Evolutionary conservation across 2,797 vertebrate species (phyloP).

Genomic region (Babyrousa celebensis): DNA sequence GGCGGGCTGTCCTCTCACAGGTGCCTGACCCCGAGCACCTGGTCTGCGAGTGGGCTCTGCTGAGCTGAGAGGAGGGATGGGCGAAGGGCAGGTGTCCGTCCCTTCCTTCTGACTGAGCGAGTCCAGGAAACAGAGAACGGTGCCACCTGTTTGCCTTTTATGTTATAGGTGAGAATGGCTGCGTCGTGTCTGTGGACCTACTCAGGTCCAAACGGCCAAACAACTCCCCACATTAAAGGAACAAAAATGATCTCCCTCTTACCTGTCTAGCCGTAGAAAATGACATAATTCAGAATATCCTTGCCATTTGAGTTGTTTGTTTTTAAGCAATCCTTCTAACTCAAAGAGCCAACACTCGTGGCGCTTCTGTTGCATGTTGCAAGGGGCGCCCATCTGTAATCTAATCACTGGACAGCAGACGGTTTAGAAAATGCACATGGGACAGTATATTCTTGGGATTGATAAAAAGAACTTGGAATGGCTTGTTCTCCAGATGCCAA

Average conservation of each 20-base stretch:
- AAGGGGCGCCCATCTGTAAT: not conserved
- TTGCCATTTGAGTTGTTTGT: not conserved
- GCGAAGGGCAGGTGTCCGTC: fast-evolving
- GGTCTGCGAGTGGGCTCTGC: fast-evolving
- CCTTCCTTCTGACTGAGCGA: fast-evolving
- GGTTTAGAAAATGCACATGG: not conserved
- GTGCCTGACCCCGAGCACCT: fast-evolving
- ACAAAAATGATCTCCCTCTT: not conserved
- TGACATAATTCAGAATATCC: too few species aligned
- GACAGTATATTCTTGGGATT: not conserved
- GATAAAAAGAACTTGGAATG: not conserved
- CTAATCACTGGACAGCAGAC: not conserved
- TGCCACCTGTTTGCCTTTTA: fast-evolving
- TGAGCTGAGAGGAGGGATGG: fast-evolving
- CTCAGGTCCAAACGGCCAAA: not conserved
- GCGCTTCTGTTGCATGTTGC: not conserved
- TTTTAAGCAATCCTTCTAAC: not conserved
- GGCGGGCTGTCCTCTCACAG: fast-evolving
- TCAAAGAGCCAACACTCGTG: not conserved
- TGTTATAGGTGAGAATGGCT: not conserved
- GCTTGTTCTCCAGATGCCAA: not conserved
- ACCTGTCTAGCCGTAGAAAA: not conserved
- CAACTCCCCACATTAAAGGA: not conserved
- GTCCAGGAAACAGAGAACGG: fast-evolving
- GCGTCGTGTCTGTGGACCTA: too few species aligned